A percentile compares a stretch with the other conserved stretches of the same genome.
These are phyloP conservation scores for Psilopogon haemacephalus DNA, from an alignment of 2,113 vertebrate species.

Conservation along the genomic window DNA sequence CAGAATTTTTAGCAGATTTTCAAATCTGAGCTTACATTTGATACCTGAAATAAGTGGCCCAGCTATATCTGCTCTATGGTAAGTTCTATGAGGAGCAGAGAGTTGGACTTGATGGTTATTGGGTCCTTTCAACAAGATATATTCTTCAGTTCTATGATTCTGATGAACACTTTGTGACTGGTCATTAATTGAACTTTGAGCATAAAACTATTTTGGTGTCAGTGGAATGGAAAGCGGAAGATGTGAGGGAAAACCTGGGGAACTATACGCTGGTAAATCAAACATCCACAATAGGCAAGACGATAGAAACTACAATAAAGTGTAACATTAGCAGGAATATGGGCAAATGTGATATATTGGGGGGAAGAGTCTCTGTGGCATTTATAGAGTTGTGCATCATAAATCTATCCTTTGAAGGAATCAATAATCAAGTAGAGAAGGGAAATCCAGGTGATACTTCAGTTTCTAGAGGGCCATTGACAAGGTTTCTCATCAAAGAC, in stretches of 20 bases:
- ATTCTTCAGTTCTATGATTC: not conserved
- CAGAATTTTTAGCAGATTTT: not conserved
- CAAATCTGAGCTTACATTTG: not conserved
- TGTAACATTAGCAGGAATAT: conserved; percentile 3
- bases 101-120: not conserved
- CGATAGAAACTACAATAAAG: conserved; percentile 2
- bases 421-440: not conserved
- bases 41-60: not conserved
- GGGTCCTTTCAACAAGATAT: not conserved
- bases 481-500: conserved; percentile 46
- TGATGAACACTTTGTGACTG: not conserved
- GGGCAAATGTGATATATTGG: conserved; percentile 18
- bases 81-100: not conserved
- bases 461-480: conserved; percentile 25
- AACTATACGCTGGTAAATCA: conserved; percentile 23
- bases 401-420: conserved; percentile 33
- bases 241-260: not conserved
- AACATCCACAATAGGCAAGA: not conserved
- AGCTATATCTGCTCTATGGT: not conserved
- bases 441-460: not conserved
- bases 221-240: conserved; percentile 2
- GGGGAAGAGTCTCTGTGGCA: not conserved
- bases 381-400: conserved; percentile 16
- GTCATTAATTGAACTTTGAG: not conserved
- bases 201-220: not conserved